These are phyloP conservation scores for Lepidothrix coronata DNA, from an alignment of 2,113 vertebrate species.

Conservation along the genomic window DNA sequence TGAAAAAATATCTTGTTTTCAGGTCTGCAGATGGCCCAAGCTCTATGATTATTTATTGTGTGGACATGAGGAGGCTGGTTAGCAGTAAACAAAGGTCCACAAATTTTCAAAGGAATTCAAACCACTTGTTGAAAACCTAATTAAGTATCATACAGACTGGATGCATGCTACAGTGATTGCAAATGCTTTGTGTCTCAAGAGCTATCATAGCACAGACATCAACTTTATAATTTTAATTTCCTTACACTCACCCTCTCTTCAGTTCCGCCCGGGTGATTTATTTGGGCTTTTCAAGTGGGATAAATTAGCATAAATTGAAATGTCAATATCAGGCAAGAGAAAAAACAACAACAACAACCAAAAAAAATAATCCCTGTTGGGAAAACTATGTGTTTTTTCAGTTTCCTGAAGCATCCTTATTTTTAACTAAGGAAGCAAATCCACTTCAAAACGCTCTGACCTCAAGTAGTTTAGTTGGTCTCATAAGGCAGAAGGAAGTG, in stretches of 20 bases:
- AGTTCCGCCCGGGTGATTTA: constrained; percentile 43
- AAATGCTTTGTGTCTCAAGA: constrained; percentile 55
- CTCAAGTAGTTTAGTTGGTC: not conserved
- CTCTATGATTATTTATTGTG: constrained; percentile 56
- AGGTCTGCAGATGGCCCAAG: constrained; percentile 52
- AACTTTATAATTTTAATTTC: constrained; percentile 69
- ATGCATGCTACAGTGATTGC: constrained; percentile 64
- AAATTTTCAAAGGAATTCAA: constrained; percentile 61
- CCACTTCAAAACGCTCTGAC: not conserved
- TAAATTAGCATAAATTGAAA: constrained; percentile 71
- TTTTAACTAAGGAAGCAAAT: constrained; percentile 19
- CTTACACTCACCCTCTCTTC: constrained; percentile 59
- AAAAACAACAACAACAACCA: not conserved
- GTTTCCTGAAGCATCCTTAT: not conserved
- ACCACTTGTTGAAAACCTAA: constrained; percentile 61
- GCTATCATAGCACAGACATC: constrained; percentile 54
- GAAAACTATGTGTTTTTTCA: constrained; percentile 13
- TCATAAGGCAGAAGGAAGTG: not conserved
- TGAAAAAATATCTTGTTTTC: constrained; percentile 51
- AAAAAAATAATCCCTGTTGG: not conserved
- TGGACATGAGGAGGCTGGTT: constrained; percentile 30
- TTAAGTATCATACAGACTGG: constrained; percentile 60
- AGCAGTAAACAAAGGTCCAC: constrained; percentile 63
- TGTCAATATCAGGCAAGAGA: constrained; percentile 49
- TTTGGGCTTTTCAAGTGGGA: constrained; percentile 50